Conservation (phyloP, 2,113 vertebrate species). For the Sardina pilchardus region DNA sequence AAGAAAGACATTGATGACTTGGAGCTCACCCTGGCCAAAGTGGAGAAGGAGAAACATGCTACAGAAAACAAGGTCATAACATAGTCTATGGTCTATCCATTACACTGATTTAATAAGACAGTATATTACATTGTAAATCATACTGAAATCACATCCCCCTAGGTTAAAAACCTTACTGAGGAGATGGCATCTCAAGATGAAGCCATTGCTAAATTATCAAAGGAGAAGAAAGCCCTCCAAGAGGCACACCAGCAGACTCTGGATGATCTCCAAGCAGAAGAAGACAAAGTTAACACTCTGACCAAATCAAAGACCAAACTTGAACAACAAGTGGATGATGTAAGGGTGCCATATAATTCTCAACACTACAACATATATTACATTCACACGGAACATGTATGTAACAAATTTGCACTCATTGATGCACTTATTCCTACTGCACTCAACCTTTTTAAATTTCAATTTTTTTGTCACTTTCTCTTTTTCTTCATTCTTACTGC, state of each 20-base stretch:
- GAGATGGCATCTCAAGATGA: slow-evolving; percentile 5
- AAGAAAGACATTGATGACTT: slow-evolving; percentile 81
- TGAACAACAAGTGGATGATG: slow-evolving; percentile 34
- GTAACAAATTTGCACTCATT: no score
- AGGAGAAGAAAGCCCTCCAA: slow-evolving; percentile 43
- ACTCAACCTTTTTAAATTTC: no score
- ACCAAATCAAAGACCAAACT: slow-evolving; percentile 56
- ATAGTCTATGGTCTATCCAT: no score
- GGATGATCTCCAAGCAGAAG: slow-evolving; percentile 66
- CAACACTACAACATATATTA: neutral
- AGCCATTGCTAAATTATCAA: neutral
- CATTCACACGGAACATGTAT: neutral
- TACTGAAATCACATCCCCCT: neutral
- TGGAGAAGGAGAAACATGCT: slow-evolving; percentile 76
- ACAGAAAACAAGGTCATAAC: slow-evolving; percentile 48
- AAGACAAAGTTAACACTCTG: slow-evolving; percentile 70
- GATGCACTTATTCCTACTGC: no score
- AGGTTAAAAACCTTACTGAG: slow-evolving; percentile 13
- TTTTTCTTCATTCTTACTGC: no score
- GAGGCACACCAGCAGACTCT: slow-evolving; percentile 43
- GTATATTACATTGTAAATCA: no score
- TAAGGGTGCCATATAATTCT: neutral
- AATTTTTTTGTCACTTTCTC: no score
- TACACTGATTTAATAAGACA: no score
- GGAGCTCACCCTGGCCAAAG: slow-evolving; percentile 76